Evolutionary conservation across 35 echinoderm and acorn worm genomes (phyloP), one percentile per base, ranked within the genome.

Genomic region (Stichopus chloronotus): DNA sequence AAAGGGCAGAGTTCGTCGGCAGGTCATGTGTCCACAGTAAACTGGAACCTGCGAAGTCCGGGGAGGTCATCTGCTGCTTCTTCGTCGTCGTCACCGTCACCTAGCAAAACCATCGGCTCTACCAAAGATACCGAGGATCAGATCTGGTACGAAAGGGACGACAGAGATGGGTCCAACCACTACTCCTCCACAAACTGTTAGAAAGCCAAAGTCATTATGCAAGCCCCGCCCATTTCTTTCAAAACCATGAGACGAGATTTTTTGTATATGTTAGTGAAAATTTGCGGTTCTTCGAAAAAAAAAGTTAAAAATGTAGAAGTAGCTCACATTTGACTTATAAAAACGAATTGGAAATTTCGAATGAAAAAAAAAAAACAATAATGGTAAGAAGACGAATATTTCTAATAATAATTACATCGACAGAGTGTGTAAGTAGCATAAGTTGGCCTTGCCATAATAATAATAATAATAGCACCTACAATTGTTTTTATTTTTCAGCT

Each of bases 181-280:
- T 52, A 89, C 17, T 89, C 87, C 43, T 89, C 87, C 59, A 89
- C 87, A 52, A 43, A 89, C 52, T 89, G 59, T 72, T 89, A 89
- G 65, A 89, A 88, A 89, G 59, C 60, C 87, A 89, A 89, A 89
- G 87, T 53, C 11, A 89, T 89, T 89, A 89, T 89, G 87, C 87
- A 89, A 89, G 59, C 21, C 87, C 87, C 87, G 87, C 87, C 87
- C 87, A 89, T 89, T 89, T 89, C 87, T 89, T 89, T 89, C 87
- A 89, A 74, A 74, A 65, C 30, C 61, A 65, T n/a, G 4, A 74
- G 22, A 19, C 3, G 30, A 74, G 69, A 74, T 74, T 74, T 43
- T 74, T 74, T 74, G 69, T 74, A 74, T 74, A 74, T 74, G 69
- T 74, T 74, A 16, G 69, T n/a, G 30, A 43, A 43, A 74, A 74